Conservation (phyloP, 2,888 invertebrate genomes). For the Ecliptopera silaceata region DNA sequence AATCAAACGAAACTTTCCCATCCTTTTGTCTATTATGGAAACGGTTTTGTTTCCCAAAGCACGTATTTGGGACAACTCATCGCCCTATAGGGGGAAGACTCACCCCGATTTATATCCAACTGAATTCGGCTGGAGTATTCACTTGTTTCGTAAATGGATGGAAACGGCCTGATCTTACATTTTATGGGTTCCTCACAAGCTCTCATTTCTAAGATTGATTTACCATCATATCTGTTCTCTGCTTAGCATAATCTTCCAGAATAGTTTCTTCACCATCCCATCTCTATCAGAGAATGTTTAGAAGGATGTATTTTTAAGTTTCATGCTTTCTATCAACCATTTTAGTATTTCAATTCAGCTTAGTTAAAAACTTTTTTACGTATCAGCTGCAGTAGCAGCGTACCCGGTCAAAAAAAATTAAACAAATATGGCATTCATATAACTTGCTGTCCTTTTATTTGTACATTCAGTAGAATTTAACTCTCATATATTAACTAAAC, state of each 20-base stretch:
- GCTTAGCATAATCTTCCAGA: too few relatives aligned
- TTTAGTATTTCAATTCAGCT: too few relatives aligned
- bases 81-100: constrained; percentile 20
- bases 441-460: background rate
- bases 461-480: too few relatives aligned
- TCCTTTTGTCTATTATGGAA: constrained; percentile 4
- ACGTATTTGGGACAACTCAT: constrained; percentile 32
- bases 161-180: constrained; percentile 9
- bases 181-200: constrained; percentile 17
- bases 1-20: constrained; percentile 2
- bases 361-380: too few relatives aligned
- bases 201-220: constrained; percentile 15
- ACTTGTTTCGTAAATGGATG: constrained; percentile 25
- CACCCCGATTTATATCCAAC: constrained; percentile 34
- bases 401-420: too few relatives aligned
- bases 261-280: too few relatives aligned
- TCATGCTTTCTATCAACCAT: too few relatives aligned
- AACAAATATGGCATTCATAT: background rate
- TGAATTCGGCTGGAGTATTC: constrained; percentile 27
- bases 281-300: too few relatives aligned
- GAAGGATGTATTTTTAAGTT: too few relatives aligned
- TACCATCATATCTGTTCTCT: too few relatives aligned
- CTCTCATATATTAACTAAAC: too few relatives aligned
- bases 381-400: too few relatives aligned
- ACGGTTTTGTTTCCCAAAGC: constrained; percentile 24